Evolutionary conservation across 2,113 vertebrate species (phyloP).

Genomic region (Ptychochromis oligacanthus): DNA sequence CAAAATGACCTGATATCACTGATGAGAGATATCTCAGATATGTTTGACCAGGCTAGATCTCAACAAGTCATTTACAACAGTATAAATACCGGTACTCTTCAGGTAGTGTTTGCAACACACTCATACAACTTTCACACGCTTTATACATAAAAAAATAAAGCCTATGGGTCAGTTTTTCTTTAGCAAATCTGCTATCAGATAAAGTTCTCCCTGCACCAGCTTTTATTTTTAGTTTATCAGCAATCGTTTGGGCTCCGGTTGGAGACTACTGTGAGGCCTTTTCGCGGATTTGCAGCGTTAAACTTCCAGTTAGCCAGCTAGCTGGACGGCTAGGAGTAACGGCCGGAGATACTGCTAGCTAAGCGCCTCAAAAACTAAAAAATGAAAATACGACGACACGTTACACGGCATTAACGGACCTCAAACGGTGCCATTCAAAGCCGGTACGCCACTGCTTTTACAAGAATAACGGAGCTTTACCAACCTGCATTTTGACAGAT

Average conservation of each 20-base stretch:
- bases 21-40: no score
- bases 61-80: no score
- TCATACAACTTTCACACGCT: neutral
- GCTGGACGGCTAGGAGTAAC: neutral
- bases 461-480: neutral
- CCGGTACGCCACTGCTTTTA: fast-evolving
- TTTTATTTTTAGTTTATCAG: neutral
- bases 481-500: constrained; percentile 78
- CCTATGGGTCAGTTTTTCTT: neutral
- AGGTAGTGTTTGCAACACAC: no score
- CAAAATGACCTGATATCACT: no score
- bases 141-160: neutral
- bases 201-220: neutral
- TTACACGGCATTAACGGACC: neutral
- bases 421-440: neutral
- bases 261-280: neutral
- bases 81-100: no score
- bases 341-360: neutral
- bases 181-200: neutral
- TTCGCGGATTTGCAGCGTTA: neutral
- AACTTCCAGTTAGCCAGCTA: neutral
- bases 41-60: no score
- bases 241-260: neutral
- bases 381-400: neutral
- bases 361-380: no score